Base-by-base conservation (phyloP, 2,113 vertebrate genomes). In the Nothocercus nigrocapillus region DNA sequence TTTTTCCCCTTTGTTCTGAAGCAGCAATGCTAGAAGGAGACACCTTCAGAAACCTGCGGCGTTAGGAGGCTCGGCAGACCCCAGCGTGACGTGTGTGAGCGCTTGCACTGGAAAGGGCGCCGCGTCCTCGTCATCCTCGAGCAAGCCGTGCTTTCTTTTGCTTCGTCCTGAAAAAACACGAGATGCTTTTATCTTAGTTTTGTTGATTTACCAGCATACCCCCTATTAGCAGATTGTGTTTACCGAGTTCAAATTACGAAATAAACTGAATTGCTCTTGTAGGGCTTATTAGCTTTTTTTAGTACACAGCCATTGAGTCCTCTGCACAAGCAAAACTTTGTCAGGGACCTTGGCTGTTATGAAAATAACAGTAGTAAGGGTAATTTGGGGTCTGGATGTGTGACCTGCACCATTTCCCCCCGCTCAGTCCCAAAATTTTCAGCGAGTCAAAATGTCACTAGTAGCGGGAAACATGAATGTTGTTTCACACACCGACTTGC, bases 371-470 rank as follows among this genome's bases (percentile, higher is more conserved):
- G 27, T 7, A 27, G 5, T 24, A 78, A 38, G 13, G 42, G 16
- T 6, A 25, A 76, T 89, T 62, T 96, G 67, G 85, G 90, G 72
- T 95, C 90, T 68, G 5, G 81, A 28, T 67, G 69, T 81, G 61
- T 97, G 90, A 95, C 84, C 58, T 49, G 20, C 27, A 90, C 13
- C 25, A 17, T 91, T 96, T 96, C 95, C 90, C 53, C 67, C 51
- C 68, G 2, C 92, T 92, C 73, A 76, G 83, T 92, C 77, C 95
- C 94, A 72, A 32, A 93, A 90, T 76, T 63, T 82, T 91, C 83
- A 82, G 87, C 54, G 74, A 95, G 47, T 68, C 70, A 47, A 16
- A 24, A 6, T 94, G 25, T 36, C 54, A 59, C 40, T 59, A 76
- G 11, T 4, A 53, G 56, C 61, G 66, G 73, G 53, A 30, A 28